These are phyloP conservation scores for Pandemis cinnamomeana DNA, from an alignment of 2,888 invertebrate species.

Conservation along the genomic window DNA sequence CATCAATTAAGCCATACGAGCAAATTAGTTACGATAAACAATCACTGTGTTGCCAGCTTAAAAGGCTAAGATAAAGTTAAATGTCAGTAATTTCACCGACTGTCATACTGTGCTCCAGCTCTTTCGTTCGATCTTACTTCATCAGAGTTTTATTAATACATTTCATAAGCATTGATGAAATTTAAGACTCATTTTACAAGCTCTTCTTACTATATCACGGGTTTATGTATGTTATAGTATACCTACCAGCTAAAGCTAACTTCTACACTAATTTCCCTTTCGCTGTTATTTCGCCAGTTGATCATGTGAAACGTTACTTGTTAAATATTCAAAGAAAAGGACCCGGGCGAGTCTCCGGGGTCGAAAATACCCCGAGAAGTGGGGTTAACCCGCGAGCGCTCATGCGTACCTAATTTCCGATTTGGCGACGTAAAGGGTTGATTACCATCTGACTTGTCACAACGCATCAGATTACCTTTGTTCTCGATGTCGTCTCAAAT, in stretches of 20 bases:
- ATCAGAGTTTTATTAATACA: no score
- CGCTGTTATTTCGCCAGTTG: slow-evolving; percentile 44
- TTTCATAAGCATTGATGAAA: no score
- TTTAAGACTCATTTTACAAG: no score
- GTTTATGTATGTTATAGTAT: neutral
- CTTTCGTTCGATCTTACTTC: no score
- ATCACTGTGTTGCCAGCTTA: no score
- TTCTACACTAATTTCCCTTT: slow-evolving; percentile 34
- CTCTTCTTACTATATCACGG: no score
- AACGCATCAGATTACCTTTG: slow-evolving; percentile 69
- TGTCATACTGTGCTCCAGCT: no score
- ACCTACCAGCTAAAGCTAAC: slow-evolving; percentile 14
- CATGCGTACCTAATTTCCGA: slow-evolving; percentile 83
- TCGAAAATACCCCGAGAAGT: slow-evolving; percentile 62
- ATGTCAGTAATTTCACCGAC: no score
- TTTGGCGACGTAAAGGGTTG: slow-evolving; percentile 83
- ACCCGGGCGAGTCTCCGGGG: slow-evolving; percentile 70
- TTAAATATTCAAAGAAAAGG: slow-evolving; percentile 83
- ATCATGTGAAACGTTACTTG: slow-evolving; percentile 67
- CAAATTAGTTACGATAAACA: no score
- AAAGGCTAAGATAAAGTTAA: no score
- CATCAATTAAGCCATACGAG: no score
- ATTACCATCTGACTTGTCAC: slow-evolving; percentile 83
- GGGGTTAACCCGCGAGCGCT: slow-evolving; percentile 79
- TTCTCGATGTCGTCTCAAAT: slow-evolving; percentile 58